A percentile compares a stretch with the other conserved stretches of the same genome.
phyloP scores from a whole-genome alignment of 2,113 vertebrate species.

The Varanus salvator region DNA sequence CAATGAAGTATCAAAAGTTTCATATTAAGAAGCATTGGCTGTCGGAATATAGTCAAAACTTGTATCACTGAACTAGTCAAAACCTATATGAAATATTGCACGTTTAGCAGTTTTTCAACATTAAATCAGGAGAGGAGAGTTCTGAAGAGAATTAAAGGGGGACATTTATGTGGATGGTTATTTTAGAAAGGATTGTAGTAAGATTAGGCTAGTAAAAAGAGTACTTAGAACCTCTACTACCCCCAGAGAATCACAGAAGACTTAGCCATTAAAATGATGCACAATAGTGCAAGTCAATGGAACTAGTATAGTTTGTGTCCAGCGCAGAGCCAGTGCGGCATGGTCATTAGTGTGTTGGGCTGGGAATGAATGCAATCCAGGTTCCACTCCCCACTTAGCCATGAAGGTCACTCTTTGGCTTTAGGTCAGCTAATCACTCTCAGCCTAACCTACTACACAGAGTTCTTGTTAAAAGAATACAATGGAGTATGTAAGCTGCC shows the following conservation, averaged over 20 bases:
- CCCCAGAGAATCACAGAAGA: neutral
- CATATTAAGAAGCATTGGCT: neutral
- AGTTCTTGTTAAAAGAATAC: too few relatives aligned
- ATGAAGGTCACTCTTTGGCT: too few relatives aligned
- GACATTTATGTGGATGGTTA: neutral
- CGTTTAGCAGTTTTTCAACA: neutral
- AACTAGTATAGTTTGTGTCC: neutral
- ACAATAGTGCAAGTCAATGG: conserved; percentile 37
- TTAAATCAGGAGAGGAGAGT: neutral
- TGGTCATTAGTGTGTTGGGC: too few relatives aligned
- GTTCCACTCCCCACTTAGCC: too few relatives aligned
- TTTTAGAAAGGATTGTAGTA: neutral
- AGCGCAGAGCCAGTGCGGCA: too few relatives aligned
- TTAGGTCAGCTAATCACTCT: too few relatives aligned
- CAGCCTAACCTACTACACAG: too few relatives aligned
- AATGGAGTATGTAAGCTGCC: too few relatives aligned
- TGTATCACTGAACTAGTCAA: neutral
- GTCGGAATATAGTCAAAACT: neutral
- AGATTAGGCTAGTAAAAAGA: neutral
- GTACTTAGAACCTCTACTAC: neutral
- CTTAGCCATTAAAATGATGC: conserved; percentile 36
- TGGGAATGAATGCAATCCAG: too few relatives aligned
- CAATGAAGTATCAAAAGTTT: neutral
- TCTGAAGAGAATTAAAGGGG: neutral
- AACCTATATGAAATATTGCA: neutral